These are phyloP conservation scores for Nothobranchius furzeri DNA, from an alignment of 2,113 vertebrate species.

Conservation along the genomic window DNA sequence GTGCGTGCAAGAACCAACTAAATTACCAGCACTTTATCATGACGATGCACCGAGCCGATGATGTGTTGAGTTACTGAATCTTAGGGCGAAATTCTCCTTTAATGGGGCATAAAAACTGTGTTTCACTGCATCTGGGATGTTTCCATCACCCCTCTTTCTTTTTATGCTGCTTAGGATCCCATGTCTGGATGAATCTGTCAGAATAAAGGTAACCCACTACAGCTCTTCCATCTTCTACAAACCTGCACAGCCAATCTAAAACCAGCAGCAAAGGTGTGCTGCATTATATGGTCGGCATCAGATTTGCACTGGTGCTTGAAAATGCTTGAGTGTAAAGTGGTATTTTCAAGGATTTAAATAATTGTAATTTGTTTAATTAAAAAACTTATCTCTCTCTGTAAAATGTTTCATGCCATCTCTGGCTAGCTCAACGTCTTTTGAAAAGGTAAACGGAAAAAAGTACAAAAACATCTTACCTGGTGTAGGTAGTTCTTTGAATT, in stretches of 20 bases:
- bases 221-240: background rate
- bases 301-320: too few relatives aligned
- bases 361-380: too few relatives aligned
- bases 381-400: too few relatives aligned
- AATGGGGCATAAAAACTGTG: slow-evolving; percentile 26
- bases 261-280: too few relatives aligned
- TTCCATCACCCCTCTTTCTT: slow-evolving; percentile 33
- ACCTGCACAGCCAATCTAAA: background rate
- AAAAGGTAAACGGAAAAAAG: too few relatives aligned
- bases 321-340: too few relatives aligned
- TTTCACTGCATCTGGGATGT: slow-evolving; percentile 39
- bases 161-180: slow-evolving; percentile 44
- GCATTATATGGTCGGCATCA: too few relatives aligned
- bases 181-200: slow-evolving; percentile 64
- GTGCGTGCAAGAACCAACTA: slow-evolving; percentile 23
- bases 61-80: slow-evolving; percentile 20
- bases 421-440: too few relatives aligned
- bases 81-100: slow-evolving; percentile 39
- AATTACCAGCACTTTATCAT: slow-evolving; percentile 41
- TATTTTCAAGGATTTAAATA: too few relatives aligned
- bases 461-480: too few relatives aligned
- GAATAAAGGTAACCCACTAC: slow-evolving; percentile 48
- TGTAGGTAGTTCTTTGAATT: too few relatives aligned
- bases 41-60: slow-evolving; percentile 24
- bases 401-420: too few relatives aligned